Conservation (phyloP, 2,797 vertebrate genomes). For the Austrolebias charrua region DNA sequence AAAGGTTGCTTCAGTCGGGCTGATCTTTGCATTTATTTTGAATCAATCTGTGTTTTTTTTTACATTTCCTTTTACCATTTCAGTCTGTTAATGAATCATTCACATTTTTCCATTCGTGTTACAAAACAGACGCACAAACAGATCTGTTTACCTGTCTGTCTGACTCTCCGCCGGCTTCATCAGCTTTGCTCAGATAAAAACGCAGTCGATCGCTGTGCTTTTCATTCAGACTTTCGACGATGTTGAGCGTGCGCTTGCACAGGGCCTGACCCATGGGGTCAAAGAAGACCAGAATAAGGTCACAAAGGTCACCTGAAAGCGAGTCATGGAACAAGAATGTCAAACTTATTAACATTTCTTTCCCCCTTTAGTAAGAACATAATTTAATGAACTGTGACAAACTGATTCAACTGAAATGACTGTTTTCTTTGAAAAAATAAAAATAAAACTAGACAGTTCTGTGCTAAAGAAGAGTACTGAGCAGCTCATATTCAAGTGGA, state of each 20-base stretch:
- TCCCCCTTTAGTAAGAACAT: neutral
- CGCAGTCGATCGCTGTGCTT: constrained; percentile 82
- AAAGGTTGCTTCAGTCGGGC: too few relatives aligned
- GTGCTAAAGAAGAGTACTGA: neutral
- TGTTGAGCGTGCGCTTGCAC: constrained; percentile 87
- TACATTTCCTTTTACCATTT: neutral
- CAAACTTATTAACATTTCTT: neutral
- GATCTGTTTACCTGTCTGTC: constrained; percentile 81
- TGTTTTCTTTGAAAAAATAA: neutral
- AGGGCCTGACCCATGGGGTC: constrained; percentile 90
- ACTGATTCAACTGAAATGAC: neutral
- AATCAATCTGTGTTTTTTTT: too few relatives aligned
- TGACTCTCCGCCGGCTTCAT: constrained; percentile 85
- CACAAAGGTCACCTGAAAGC: constrained; percentile 82
- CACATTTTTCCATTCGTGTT: too few relatives aligned
- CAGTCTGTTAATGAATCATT: neutral
- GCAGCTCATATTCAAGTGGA: neutral
- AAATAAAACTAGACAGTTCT: neutral
- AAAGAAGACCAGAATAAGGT: constrained; percentile 88
- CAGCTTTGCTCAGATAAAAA: constrained; percentile 88
- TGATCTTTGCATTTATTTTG: neutral
- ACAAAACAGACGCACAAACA: neutral
- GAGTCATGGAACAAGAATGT: neutral
- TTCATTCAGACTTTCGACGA: constrained; percentile 85
- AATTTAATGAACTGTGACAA: neutral